Base-by-base conservation (phyloP, 2,113 vertebrate species). In the Eupsittula cactorum region DNA sequence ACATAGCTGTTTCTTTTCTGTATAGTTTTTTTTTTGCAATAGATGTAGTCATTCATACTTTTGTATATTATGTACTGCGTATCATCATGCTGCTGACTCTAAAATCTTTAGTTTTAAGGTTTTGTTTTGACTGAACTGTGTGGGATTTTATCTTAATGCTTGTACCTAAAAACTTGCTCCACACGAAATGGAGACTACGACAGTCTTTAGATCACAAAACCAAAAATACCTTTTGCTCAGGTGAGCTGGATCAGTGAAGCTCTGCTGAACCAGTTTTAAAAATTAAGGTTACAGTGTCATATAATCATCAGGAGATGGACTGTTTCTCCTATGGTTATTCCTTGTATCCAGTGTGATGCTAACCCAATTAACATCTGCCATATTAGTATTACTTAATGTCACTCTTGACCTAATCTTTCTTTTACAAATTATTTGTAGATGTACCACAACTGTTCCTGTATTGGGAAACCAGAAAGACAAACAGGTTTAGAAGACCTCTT, bases 371-470 rank as follows among this genome's bases (percentile, higher is more conserved):
- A 39, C 20, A 27, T n/a, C 7, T 55, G 16, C 10, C 16, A 7
- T 62, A 39, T 65, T 23, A 33, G 1, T 68, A 7, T 63, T 3
- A 35, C 55, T 85, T 65, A 16, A 5, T 37, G 10, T 80, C 6
- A 31, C 65, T 79, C 11, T 50, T 90, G 33, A 76, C 24, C 18
- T 92, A 37, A 92, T 35, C 55, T 92, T 94, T 95, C 18, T 73
- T 60, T 35, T 73, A 25, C 80, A 60, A 63, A 85, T 83, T 93
- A 47, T 88, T 94, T 57, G 23, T 76, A 98, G 98, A 44, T 20
- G 3, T 98, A 96, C 86, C 64, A 96, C 78, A 98, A 98, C 82
- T 98, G 98, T 89, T 97, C 98, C 70, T 98, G 98, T 82, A 52
- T 98, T 94, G 91, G 89, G 87, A 92, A 93, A 55, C 59, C 81